Percentiles rank a stretch among this genome's conserved stretches.
phyloP scores from a whole-genome alignment of 1,140 invertebrate species.

The Trissolcus basalis region DNA sequence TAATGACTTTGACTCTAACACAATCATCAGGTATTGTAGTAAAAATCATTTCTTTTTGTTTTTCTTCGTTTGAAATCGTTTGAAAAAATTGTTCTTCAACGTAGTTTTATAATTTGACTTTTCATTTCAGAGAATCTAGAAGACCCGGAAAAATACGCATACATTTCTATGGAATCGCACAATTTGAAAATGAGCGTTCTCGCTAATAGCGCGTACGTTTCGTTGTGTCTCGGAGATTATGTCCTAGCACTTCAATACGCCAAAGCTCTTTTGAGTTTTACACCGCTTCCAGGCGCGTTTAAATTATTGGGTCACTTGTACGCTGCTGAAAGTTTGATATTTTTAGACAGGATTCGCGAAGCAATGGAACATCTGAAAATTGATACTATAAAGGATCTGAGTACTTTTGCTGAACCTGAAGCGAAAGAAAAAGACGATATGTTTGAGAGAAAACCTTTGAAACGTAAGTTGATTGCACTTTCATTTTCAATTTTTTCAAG shows the following conservation, averaged over 20 bases:
- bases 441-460: slow-evolving; percentile 66
- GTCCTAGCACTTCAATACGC: slow-evolving; percentile 87
- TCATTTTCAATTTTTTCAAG: slow-evolving; percentile 6
- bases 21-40: slow-evolving; percentile 29
- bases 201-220: slow-evolving; percentile 87
- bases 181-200: slow-evolving; percentile 83
- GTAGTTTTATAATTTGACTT: neutral
- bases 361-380: slow-evolving; percentile 91
- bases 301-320: slow-evolving; percentile 91
- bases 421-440: slow-evolving; percentile 68
- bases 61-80: neutral
- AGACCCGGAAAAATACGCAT: slow-evolving; percentile 60
- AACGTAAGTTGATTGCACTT: slow-evolving; percentile 61
- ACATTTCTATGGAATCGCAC: slow-evolving; percentile 64
- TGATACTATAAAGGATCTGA: slow-evolving; percentile 82
- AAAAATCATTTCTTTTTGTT: too few species aligned
- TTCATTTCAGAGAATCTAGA: slow-evolving; percentile 58
- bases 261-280: slow-evolving; percentile 81
- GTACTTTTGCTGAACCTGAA: slow-evolving; percentile 66
- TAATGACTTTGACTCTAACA: slow-evolving; percentile 63
- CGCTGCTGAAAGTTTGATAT: slow-evolving; percentile 91
- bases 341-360: slow-evolving; percentile 88
- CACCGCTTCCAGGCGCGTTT: slow-evolving; percentile 81
- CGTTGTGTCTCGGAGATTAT: slow-evolving; percentile 90
- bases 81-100: neutral